Conservation (phyloP, 2,797 vertebrate genomes). For the Muscicapa comitata region DNA sequence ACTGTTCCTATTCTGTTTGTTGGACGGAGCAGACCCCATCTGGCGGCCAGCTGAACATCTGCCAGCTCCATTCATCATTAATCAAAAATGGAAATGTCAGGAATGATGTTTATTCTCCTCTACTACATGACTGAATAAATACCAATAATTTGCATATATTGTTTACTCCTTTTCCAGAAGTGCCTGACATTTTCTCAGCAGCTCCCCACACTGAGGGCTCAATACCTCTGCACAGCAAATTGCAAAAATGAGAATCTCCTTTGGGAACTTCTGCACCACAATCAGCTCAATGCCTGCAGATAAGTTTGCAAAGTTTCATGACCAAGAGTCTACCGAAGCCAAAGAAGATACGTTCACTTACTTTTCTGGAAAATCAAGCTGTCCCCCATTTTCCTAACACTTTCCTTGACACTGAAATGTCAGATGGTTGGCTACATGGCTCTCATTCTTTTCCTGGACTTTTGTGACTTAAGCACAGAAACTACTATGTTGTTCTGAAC, state of each 20-base stretch:
- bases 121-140: conserved; percentile 21
- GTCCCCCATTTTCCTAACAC: accelerated
- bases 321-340: accelerated
- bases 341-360: neutral
- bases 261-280: neutral
- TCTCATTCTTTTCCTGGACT: neutral
- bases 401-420: neutral
- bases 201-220: neutral
- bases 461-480: neutral
- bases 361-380: neutral
- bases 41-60: conserved; percentile 35
- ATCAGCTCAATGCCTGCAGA: neutral
- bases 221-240: neutral
- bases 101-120: conserved; percentile 41
- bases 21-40: conserved; percentile 13
- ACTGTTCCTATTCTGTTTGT: conserved; percentile 2
- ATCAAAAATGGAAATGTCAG: conserved; percentile 51
- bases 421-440: neutral
- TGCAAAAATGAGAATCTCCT: neutral
- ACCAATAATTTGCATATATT: conserved; percentile 33
- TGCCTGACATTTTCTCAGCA: neutral
- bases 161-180: neutral
- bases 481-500: neutral
- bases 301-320: neutral
- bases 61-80: conserved; percentile 34